Evolutionary conservation across 2,113 vertebrate genomes (phyloP), one percentile per base, ranked within the genome.

Genomic region (Cheirogaleus medius): DNA sequence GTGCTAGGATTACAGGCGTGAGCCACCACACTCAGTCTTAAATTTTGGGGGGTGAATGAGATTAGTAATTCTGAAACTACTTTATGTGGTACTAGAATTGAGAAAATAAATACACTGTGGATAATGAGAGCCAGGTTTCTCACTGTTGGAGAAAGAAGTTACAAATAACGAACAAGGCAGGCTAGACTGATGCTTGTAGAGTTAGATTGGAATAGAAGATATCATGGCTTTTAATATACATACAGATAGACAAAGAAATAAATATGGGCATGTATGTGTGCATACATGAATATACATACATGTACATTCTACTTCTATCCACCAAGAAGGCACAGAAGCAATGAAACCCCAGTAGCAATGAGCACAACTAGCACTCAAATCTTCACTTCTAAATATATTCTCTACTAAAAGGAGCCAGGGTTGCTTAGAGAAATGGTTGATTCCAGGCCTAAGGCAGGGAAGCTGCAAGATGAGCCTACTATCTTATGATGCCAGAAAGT

Each of bases 351-450:
- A 64, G 34, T 21, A 91, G 39, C 17, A 52, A 76, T 76, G 8
- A 94, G 29, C 34, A 58, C 7, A 93, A 17, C 34, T 18, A 52
- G 6, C 52, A n/a, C 27, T 39, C 14, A 68, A 68, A 82, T 77
- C 39, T 74, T 82, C 21, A 13, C 42, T 91, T 91, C 77, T 94
- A 96, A 87, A 87, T 20, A 68, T 69, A 94, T 34, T 91, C 27
- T 91, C 25, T 71, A 84, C 84, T 68, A 49, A 49, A 42, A 76
- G 74, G 60, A 94, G 91, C 52, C 52, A 84, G 27, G 8, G 29
- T 93, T 63, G 37, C 64, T 81, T 86, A 56, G 23, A 91, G 17
- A 68, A 94, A 94, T 60, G 23, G 39, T 18, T 94, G 56, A 52
- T 23, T 91, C 34, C 37, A 94, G n/a, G 8, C 6, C 21, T 42